Evolutionary conservation across 2,113 vertebrate genomes (phyloP).

Genomic region (Bagarius yarrelli): DNA sequence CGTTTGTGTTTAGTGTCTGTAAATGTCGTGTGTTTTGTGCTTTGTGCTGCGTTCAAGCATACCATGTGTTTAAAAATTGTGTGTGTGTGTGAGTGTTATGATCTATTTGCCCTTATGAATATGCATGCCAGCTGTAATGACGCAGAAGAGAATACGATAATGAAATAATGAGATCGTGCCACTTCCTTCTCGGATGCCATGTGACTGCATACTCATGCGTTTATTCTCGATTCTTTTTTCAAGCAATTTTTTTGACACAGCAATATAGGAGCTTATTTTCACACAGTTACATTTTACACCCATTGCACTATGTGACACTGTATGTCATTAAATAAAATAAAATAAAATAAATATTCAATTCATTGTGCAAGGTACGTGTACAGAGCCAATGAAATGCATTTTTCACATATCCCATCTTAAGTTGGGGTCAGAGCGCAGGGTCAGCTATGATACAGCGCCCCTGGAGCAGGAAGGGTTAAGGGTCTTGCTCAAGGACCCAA

Average conservation of each 20-base stretch:
- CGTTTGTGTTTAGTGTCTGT: conserved; percentile 26
- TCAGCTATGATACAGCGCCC: too few relatives aligned
- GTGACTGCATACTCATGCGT: conserved; percentile 67
- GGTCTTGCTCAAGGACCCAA: too few relatives aligned
- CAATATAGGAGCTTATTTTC: background rate
- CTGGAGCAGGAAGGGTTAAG: too few relatives aligned
- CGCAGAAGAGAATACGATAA: conserved; percentile 76
- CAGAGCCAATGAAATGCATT: too few relatives aligned
- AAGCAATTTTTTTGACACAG: conserved; percentile 54
- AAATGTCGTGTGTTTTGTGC: conserved; percentile 60
- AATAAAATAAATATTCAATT: too few relatives aligned
- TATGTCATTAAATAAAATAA: background rate
- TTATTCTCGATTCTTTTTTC: conserved; percentile 63
- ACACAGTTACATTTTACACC: conserved; percentile 53
- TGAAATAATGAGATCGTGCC: conserved; percentile 66
- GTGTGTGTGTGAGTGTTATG: conserved; percentile 50
- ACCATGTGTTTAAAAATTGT: background rate
- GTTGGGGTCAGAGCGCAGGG: too few relatives aligned
- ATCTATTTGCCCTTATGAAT: conserved; percentile 76
- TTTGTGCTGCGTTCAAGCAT: conserved; percentile 27
- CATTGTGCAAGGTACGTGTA: too few relatives aligned
- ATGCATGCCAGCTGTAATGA: conserved; percentile 76
- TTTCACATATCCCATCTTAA: too few relatives aligned
- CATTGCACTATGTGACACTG: background rate
- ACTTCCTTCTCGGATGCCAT: conserved; percentile 68